Percentiles rank a stretch among this genome's conserved stretches.
phyloP scores from a whole-genome alignment of 2,113 vertebrate species.

The Hippoglossus stenolepis region DNA sequence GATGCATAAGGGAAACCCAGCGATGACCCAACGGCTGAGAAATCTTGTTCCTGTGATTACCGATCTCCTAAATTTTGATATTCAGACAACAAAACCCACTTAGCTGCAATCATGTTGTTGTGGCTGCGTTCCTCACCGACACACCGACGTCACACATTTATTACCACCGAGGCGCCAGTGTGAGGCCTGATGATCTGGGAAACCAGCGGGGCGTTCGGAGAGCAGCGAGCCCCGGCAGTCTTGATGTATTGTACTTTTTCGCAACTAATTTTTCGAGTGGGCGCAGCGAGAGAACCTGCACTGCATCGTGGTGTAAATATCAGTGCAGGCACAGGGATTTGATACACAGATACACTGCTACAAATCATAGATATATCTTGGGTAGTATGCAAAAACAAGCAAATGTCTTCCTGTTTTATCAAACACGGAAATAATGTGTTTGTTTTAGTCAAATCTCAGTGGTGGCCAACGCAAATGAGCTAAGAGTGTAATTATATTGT shows the following conservation, averaged over 20 bases:
- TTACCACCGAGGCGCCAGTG: slow-evolving; percentile 53
- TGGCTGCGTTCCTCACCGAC: slow-evolving; percentile 45
- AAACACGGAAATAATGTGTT: slow-evolving; percentile 28
- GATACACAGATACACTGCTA: slow-evolving; percentile 33
- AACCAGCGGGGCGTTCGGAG: slow-evolving; percentile 59
- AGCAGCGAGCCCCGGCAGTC: slow-evolving; percentile 34
- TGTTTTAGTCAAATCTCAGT: slow-evolving; percentile 23
- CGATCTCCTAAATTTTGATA: slow-evolving; percentile 13
- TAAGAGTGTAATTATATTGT: not conserved
- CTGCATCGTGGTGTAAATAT: slow-evolving; percentile 53
- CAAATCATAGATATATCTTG: slow-evolving; percentile 36
- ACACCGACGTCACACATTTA: slow-evolving; percentile 43
- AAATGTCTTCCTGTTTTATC: slow-evolving; percentile 30
- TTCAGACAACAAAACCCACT: not conserved
- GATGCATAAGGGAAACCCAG: slow-evolving; percentile 47
- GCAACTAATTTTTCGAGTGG: slow-evolving; percentile 59
- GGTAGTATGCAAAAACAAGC: slow-evolving; percentile 34
- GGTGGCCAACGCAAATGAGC: slow-evolving; percentile 18
- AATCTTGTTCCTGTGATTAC: slow-evolving; percentile 7
- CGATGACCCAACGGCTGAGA: slow-evolving; percentile 41
- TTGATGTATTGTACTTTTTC: slow-evolving; percentile 59
- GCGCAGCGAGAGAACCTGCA: slow-evolving; percentile 54
- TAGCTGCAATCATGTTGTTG: slow-evolving; percentile 24
- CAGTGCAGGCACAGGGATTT: slow-evolving; percentile 41
- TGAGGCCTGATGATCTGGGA: slow-evolving; percentile 67